Evolutionary conservation across 2,797 vertebrate genomes (phyloP), one percentile per base, ranked within the genome.

Genomic region (Pseudotriccus pelzelni): DNA sequence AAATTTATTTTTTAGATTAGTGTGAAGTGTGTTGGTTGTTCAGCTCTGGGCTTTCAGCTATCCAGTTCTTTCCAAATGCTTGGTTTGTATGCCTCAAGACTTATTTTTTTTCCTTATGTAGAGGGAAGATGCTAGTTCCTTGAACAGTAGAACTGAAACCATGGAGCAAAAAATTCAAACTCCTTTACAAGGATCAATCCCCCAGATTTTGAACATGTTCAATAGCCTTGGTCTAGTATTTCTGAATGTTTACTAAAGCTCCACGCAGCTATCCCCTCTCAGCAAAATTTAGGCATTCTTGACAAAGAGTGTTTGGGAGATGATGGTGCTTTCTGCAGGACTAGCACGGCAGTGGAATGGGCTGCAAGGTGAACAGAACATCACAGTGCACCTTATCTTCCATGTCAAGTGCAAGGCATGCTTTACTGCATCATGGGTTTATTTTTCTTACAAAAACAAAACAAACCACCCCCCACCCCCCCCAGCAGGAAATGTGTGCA

Each of bases 401-500:
- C 6, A 14, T 39, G 16, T 36, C 52, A 49, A 66, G n/a, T 34
- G 44, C 36, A 63, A 53, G 37, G 49, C 3, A 0, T 34, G 49
- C 39, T 72, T 59, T 27, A 7, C 19, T 67, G n/a, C 17, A 25
- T n/a, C 46, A 60, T 11, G 36, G 23, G 39, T 49, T 5, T 43
- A 36, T 50, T 46, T 74, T 74, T 67, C n/a, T 41, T 50, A 34
- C 7, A 0, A 49, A 76, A 64, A 23, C 28, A 56, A 8, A 5
- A 9, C 24, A 47, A 47, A 47, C 37, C 37, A 37, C 37, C 37
- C 37, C 37, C 37, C 39, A 39, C 39, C 39, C 10, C 24, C 9
- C 2, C 7, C 14, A 25, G 18, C 16, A 46, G 39, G 24, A 72
- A 49, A 47, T 0, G 1, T 0, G 0, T 2, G 25, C 37, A 36